Conservation (phyloP, 2,888 invertebrate species). For the Apeira syringaria region DNA sequence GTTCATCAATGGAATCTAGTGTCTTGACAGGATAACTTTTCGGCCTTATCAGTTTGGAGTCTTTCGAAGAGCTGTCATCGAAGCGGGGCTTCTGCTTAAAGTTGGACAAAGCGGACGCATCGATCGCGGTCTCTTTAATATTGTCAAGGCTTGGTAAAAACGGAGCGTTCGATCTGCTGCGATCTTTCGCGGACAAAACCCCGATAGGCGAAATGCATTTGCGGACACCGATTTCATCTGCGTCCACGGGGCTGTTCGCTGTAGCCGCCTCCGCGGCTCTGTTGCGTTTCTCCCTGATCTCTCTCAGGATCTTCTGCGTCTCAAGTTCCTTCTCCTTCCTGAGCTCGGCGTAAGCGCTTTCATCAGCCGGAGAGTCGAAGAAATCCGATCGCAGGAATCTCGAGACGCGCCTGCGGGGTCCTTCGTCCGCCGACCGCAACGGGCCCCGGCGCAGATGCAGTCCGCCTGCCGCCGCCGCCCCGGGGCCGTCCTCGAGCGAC, state of each 20-base stretch:
- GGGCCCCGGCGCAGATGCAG: conserved; percentile 53
- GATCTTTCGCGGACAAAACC: conserved; percentile 58
- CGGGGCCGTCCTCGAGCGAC: conserved; percentile 55
- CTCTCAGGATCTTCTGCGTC: conserved; percentile 86
- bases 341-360: conserved; percentile 85
- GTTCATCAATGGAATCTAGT: conserved; percentile 56
- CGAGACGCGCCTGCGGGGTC: conserved; percentile 83
- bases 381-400: conserved; percentile 91
- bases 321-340: conserved; percentile 86
- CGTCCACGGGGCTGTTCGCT: conserved; percentile 41
- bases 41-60: conserved; percentile 76
- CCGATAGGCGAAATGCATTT: conserved; percentile 67
- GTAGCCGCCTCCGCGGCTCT: conserved; percentile 49
- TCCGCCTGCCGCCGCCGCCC: conserved; percentile 55
- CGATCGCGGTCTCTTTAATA: conserved; percentile 68
- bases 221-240: conserved; percentile 52
- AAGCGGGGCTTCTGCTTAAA: conserved; percentile 46
- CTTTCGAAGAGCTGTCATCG: conserved; percentile 54
- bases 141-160: conserved; percentile 79
- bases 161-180: conserved; percentile 75
- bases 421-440: conserved; percentile 55
- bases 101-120: conserved; percentile 43
- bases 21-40: conserved; percentile 84
- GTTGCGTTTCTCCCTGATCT: conserved; percentile 86
- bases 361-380: conserved; percentile 87